These are phyloP conservation scores for Aricia agestis DNA, from an alignment of 1,140 invertebrate species.

Conservation along the genomic window DNA sequence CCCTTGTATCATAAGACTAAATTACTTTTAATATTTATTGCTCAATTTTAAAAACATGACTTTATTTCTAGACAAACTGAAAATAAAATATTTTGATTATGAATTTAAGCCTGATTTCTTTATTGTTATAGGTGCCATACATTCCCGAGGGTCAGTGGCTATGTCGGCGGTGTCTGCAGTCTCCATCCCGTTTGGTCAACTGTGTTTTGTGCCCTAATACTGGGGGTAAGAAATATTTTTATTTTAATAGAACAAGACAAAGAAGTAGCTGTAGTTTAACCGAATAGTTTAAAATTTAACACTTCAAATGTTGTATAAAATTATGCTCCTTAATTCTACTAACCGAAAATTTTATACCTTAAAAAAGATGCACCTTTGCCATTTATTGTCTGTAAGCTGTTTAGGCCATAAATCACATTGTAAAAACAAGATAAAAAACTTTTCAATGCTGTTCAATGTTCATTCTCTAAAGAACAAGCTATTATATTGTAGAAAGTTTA, in stretches of 20 bases:
- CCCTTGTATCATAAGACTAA: no score
- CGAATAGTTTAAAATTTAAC: no score
- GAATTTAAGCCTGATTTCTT: background rate
- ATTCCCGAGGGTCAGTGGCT: constrained; percentile 99
- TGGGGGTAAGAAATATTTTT: constrained; percentile 78
- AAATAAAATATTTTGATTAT: no score
- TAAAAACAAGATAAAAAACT: background rate
- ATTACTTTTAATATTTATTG: no score
- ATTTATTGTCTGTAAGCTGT: background rate
- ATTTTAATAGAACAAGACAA: background rate
- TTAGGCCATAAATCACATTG: background rate
- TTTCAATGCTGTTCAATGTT: background rate
- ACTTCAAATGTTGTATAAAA: no score
- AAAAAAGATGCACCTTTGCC: no score
- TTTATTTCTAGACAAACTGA: no score
- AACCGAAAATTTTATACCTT: no score
- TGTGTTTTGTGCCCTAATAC: constrained; percentile 98
- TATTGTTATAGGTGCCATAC: constrained; percentile 87
- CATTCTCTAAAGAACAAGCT: constrained; percentile 5
- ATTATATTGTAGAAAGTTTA: background rate
- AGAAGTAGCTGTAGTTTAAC: no score
- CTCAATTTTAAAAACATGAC: no score
- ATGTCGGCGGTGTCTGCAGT: constrained; percentile 95
- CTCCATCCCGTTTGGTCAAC: constrained; percentile 95
- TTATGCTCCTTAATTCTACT: no score